A percentile compares a stretch with the other conserved stretches of the same genome.
phyloP scores from a whole-genome alignment of 2,797 vertebrate species.

The Poeciliopsis infans region DNA sequence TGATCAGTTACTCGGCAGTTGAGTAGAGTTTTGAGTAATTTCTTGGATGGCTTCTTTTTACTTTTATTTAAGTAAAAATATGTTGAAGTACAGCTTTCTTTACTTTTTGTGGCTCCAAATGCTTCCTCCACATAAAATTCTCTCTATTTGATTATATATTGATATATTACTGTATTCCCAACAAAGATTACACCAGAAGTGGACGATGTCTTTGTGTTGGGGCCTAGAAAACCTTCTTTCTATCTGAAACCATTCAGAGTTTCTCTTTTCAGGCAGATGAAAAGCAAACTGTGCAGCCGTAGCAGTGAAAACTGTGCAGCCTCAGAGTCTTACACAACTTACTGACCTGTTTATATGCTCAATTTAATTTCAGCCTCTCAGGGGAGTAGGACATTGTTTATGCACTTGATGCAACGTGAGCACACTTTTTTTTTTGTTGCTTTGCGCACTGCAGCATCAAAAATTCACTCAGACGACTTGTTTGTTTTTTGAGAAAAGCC shows the following conservation, averaged over 20 bases:
- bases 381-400: slow-evolving; percentile 34
- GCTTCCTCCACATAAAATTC: background rate
- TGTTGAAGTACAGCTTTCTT: too few relatives aligned
- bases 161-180: background rate
- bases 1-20: too few relatives aligned
- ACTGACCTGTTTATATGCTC: slow-evolving; percentile 52
- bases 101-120: background rate
- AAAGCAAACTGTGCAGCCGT: background rate
- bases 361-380: slow-evolving; percentile 36
- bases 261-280: background rate
- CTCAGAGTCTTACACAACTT: slow-evolving; percentile 20
- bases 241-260: background rate
- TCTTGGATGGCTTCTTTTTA: too few relatives aligned
- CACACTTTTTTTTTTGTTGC: background rate
- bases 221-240: background rate
- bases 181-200: background rate
- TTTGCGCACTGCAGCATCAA: slow-evolving; percentile 2
- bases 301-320: slow-evolving; percentile 9
- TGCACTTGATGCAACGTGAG: slow-evolving; percentile 16
- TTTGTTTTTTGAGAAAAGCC: slow-evolving; percentile 2
- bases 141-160: background rate
- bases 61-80: too few relatives aligned
- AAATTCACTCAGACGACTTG: background rate
- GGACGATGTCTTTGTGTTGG: background rate
- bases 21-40: too few relatives aligned